Evolutionary conservation across 2,797 vertebrate genomes (phyloP), one percentile per base, ranked within the genome.

Genomic region (Enteromius unitaeniatus): DNA sequence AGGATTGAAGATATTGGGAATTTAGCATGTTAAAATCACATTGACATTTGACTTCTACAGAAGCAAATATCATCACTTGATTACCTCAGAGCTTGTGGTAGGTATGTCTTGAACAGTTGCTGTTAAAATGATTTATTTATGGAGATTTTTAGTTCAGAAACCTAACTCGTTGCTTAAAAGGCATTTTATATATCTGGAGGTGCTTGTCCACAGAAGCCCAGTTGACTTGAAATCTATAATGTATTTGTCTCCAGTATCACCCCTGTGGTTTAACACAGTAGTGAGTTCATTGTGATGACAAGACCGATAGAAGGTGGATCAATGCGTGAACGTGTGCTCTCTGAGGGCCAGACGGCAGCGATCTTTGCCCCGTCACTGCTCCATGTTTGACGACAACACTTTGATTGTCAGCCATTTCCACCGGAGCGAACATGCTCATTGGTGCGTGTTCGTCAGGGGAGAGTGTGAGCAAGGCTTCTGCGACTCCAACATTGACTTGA

Each of bases 341-440:
- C 76, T 79, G 72, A 84, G 81, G 83, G 78, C 70, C 85, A 86
- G 85, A 80, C 64, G 68, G 73, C 84, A 83, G 60, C 60, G 87
- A 89, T 87, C 86, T 84, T 86, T 88, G 84, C 86, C 86, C 84
- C 81, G 47, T 79, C 65, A 76, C 73, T 73, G 79, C 70, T 76
- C 79, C 26, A 14, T 87, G 86, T 89, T 87, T 89, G 86, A 86
- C 45, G 84, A 89, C 88, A 89, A 68, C 67, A 70, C 84, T 86
- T 88, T 87, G 86, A 86, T 88, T 89, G 88, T 87, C 88, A 89
- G 88, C 58, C 74, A 76, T 87, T 87, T 89, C 88, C 78, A 64
- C 85, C 26, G 67, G 76, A 65, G 81, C 73, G 62, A 76, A 64
- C 62, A 78, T 85, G 85, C 70, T 87, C 88, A 84, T 78, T 77